Percentiles rank a stretch among this genome's conserved stretches.
Evolutionary conservation across 2,888 invertebrate species (phyloP).

Genomic region (Nudaria mundana): DNA sequence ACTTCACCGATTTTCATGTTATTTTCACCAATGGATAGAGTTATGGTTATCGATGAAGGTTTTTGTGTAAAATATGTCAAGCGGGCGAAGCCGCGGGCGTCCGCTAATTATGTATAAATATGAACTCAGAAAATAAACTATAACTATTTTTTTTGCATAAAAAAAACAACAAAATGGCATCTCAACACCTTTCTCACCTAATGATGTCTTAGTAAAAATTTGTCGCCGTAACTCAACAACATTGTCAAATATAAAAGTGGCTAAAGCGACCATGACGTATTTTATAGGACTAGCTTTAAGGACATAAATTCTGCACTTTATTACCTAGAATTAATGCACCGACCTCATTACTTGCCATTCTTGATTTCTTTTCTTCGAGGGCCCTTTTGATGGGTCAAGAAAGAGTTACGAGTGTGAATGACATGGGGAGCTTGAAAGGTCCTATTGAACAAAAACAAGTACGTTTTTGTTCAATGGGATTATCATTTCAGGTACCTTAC

Average conservation of each 20-base stretch:
- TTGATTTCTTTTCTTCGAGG: slow-evolving; percentile 41
- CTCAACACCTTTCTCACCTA: slow-evolving; percentile 43
- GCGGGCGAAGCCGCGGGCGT: too few relatives aligned
- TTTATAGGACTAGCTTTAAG: slow-evolving; percentile 68
- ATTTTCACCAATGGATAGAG: too few relatives aligned
- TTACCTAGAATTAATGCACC: slow-evolving; percentile 75
- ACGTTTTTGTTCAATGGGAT: slow-evolving; percentile 28
- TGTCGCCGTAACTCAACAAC: slow-evolving; percentile 69
- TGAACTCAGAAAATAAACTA: too few relatives aligned
- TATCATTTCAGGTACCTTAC: slow-evolving; percentile 32
- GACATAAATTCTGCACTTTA: slow-evolving; percentile 74
- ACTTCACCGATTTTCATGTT: too few relatives aligned
- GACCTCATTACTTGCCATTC: slow-evolving; percentile 77
- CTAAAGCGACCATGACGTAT: slow-evolving; percentile 70
- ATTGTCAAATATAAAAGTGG: slow-evolving; percentile 58
- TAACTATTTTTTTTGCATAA: too few relatives aligned
- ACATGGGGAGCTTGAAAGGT: slow-evolving; percentile 47
- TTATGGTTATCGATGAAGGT: too few relatives aligned
- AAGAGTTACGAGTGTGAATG: slow-evolving; percentile 72
- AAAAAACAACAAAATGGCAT: slow-evolving; percentile 9
- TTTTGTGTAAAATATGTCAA: too few relatives aligned
- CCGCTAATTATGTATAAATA: too few relatives aligned
- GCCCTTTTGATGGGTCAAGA: slow-evolving; percentile 75
- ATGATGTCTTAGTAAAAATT: slow-evolving; percentile 49
- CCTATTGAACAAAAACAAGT: too few relatives aligned